These are phyloP conservation scores for Elachura formosa DNA, from an alignment of 2,113 vertebrate genomes.

Conservation along the genomic window DNA sequence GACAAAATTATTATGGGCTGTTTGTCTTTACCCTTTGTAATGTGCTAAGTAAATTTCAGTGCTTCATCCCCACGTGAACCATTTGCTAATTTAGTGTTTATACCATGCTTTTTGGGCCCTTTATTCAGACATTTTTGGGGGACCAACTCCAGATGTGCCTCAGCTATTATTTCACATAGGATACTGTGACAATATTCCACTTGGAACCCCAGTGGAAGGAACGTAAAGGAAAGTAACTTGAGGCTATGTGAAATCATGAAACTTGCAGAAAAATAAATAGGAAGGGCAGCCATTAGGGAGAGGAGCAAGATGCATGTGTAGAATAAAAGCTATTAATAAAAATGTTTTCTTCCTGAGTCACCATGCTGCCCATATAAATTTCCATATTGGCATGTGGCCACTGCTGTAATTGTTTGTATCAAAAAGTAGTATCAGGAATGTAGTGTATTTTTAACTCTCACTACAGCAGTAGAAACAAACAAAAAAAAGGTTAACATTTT, in stretches of 20 bases:
- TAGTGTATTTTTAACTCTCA: background rate
- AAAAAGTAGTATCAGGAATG: background rate
- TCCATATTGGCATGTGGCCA: background rate
- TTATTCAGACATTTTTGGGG: background rate
- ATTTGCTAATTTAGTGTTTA: background rate
- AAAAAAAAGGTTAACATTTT: background rate
- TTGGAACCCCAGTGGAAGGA: rapidly evolving
- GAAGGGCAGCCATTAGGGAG: background rate
- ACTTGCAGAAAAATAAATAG: background rate
- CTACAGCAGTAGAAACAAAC: background rate
- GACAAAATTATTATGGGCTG: background rate
- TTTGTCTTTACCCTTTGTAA: background rate
- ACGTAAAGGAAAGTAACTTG: background rate
- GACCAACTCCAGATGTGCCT: background rate
- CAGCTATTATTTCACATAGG: background rate
- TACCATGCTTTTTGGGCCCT: background rate
- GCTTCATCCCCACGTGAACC: background rate
- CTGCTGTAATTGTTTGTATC: background rate
- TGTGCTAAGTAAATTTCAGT: background rate
- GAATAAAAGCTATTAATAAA: constrained; percentile 22
- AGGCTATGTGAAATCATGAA: background rate
- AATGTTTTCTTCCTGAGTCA: constrained; percentile 1
- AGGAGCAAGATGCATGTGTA: background rate
- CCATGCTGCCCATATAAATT: background rate
- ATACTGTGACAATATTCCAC: background rate